Evolutionary conservation across 2,113 vertebrate species (phyloP).

Genomic region (Sterrhoptilus dennistouni): DNA sequence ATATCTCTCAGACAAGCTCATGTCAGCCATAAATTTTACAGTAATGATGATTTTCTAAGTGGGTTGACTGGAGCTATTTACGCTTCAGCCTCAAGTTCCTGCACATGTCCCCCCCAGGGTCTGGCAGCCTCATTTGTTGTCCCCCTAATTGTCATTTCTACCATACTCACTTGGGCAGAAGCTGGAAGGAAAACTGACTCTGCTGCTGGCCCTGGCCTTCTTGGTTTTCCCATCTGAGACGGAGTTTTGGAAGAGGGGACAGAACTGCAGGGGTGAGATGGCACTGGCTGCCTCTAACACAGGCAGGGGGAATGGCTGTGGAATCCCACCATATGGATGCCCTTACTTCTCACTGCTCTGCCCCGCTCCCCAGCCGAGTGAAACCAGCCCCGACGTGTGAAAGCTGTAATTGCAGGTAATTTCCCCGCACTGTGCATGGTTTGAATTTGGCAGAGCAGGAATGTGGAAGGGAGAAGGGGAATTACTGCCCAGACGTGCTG

Average conservation of each 20-base stretch:
- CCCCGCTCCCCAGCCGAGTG: fast-evolving
- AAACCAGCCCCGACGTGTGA: not conserved
- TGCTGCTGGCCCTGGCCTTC: not conserved
- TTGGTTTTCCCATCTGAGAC: not conserved
- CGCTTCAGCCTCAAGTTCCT: constrained; percentile 77
- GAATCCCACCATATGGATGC: constrained; percentile 27
- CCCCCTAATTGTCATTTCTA: constrained; percentile 51
- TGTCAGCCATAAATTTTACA: constrained; percentile 74
- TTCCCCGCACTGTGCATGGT: constrained; percentile 58
- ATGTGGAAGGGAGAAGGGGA: constrained; percentile 63
- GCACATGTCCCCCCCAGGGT: not conserved
- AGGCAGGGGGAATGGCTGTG: not conserved
- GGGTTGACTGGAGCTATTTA: constrained; percentile 77
- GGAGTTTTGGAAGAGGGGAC: not conserved
- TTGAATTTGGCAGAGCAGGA: constrained; percentile 78
- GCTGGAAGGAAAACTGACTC: not conserved
- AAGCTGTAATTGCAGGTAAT: constrained; percentile 61
- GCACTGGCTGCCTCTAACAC: not conserved
- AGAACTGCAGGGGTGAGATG: fast-evolving
- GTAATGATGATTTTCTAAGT: constrained; percentile 79
- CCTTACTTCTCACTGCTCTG: not conserved
- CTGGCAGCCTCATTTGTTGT: constrained; percentile 39
- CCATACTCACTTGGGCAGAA: not conserved
- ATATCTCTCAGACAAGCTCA: constrained; percentile 76
- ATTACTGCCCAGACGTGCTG: not conserved